Evolutionary conservation across 2,113 vertebrate species (phyloP), one percentile per base, ranked within the genome.

Genomic region (Spermophilus dauricus): DNA sequence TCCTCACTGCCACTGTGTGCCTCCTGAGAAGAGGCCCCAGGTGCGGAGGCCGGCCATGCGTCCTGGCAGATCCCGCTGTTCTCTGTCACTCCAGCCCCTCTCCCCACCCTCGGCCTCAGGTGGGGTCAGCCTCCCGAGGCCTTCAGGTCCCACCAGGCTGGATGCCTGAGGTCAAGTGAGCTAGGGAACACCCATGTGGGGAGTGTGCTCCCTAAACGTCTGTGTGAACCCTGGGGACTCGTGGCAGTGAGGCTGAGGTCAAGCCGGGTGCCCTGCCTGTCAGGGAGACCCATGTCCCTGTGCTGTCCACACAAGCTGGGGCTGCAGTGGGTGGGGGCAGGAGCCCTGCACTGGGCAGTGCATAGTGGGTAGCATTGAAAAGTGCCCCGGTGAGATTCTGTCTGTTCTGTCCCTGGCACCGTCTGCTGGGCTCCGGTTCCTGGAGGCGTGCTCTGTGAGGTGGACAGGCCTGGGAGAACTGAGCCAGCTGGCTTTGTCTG

Each of bases 191-290:
- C 9, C n/a, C 1, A 8, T 18, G 2, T 63, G 37, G 37, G 67
- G 18, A 8, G 73, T 0, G 10, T 26, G n/a, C 34, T n/a, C 20
- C 26, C 22, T 45, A 1, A 13, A 37, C 18, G 39, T 24, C 34
- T 11, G 12, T 3, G 37, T 8, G 2, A 78, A 17, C 37, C 45
- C 5, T 2, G 6, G 32, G 28, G 13, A 18, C 39, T 77, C 0
- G 0, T 2, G 30, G 45, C 86, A 42, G 37, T 8, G 20, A 78
- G 58, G 58, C 48, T 3, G 24, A 13, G 28, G 24, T 18, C 8
- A 2, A 34, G 83, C 16, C 6, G 0, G 28, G 53, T 0, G 4
- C 18, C 22, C 45, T 28, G 5, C 13, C 12, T 0, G 1, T 9
- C 85, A 39, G 45, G 85, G 24, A 4, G 9, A 18, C 61, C 61